Conservation (phyloP, 2,888 invertebrate genomes). For the Phanerotoma sp. region DNA sequence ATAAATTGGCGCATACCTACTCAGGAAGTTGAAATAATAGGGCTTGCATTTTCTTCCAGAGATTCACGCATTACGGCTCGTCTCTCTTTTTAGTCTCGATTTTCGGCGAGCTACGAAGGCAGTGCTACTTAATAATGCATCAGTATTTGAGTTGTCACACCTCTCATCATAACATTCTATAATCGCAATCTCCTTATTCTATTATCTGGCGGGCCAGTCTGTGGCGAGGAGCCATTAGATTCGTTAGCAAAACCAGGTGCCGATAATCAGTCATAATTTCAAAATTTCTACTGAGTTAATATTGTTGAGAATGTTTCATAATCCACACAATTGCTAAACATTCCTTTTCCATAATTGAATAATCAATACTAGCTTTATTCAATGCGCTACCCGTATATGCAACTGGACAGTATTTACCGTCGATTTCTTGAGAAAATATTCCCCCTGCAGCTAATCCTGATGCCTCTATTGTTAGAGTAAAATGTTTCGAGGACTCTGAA, state of each 20-base stretch:
- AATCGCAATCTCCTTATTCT: conserved; percentile 40
- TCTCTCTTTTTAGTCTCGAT: no score
- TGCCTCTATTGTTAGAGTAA: conserved; percentile 6
- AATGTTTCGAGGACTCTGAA: not conserved
- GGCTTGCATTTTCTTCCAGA: no score
- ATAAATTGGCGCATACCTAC: no score
- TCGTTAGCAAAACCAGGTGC: conserved; percentile 26
- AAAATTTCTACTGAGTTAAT: conserved; percentile 27
- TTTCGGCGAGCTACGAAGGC: not conserved
- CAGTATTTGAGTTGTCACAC: conserved; percentile 40
- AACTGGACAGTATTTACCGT: conserved; percentile 40
- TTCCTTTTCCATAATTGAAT: conserved; percentile 24
- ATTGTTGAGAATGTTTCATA: conserved; percentile 25
- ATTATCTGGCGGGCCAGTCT: conserved; percentile 31
- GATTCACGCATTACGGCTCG: no score
- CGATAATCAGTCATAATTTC: conserved; percentile 26
- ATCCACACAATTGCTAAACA: conserved; percentile 23
- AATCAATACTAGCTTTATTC: conserved; percentile 22
- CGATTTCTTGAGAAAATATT: not conserved
- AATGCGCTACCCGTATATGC: conserved; percentile 43
- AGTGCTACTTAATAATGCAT: conserved; percentile 33
- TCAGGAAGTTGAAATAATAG: no score
- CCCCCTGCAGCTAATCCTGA: not conserved
- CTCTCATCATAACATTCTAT: conserved; percentile 43
- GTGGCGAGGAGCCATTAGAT: conserved; percentile 17